phyloP scores from a whole-genome alignment of 23 tunicate species.

The Trididemnum nubilum region DNA sequence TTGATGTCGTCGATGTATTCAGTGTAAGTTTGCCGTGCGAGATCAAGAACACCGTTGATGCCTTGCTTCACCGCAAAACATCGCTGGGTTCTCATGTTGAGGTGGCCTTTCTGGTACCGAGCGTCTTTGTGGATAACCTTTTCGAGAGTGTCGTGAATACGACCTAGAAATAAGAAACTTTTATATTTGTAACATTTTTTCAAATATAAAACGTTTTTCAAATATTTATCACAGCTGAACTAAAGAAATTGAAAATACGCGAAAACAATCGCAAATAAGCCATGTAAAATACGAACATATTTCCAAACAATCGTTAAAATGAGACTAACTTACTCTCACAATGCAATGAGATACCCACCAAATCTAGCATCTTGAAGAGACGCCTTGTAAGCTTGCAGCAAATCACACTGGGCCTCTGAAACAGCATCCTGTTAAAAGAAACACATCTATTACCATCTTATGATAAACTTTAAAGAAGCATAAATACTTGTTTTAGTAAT shows the following conservation, averaged over 20 bases:
- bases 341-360: conserved; percentile 45
- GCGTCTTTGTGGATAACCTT: conserved; percentile 55
- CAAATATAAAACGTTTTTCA: no score
- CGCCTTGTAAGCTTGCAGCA: conserved; percentile 76
- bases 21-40: conserved; percentile 57
- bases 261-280: no score
- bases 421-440: conserved; percentile 48
- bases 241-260: no score
- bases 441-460: neutral
- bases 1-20: conserved; percentile 80
- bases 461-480: no score
- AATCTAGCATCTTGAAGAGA: conserved; percentile 65
- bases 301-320: neutral
- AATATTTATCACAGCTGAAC: no score
- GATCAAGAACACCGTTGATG: conserved; percentile 64
- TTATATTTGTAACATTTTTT: no score
- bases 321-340: neutral
- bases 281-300: no score
- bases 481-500: no score
- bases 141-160: conserved; percentile 40
- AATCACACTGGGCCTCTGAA: conserved; percentile 50
- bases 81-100: conserved; percentile 74
- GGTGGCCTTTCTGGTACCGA: conserved; percentile 72
- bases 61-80: conserved; percentile 88
- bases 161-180: conserved; percentile 25